These are phyloP conservation scores for Ephydatia muelleri DNA, from an alignment of 37 sponge, comb jelly and placozoan species.

Conservation along the genomic window DNA sequence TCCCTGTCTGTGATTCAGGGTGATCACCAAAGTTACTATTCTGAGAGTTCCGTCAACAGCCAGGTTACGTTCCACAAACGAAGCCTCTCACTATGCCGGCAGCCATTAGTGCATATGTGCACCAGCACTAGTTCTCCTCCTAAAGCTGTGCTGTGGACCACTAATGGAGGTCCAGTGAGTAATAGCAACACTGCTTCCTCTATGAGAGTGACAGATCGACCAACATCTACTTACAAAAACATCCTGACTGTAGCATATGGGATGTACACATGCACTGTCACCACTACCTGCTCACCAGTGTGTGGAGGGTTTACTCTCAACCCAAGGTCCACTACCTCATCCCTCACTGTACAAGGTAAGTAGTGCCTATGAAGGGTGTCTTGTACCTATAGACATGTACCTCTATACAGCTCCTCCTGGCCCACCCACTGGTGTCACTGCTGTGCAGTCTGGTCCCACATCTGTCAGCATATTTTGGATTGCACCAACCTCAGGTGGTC, in stretches of 20 bases:
- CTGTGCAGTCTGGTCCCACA: slow-evolving; percentile 19
- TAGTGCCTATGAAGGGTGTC: neutral
- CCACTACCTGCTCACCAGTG: neutral
- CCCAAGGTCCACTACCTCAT: neutral
- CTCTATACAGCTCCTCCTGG: neutral
- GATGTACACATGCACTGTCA: neutral
- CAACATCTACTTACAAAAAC: neutral
- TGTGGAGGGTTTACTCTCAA: neutral
- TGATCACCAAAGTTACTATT: no score
- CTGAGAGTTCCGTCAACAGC: no score
- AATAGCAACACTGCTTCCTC: neutral
- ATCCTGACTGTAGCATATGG: neutral
- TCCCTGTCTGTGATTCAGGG: no score
- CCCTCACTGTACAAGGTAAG: neutral
- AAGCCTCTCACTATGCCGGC: no score
- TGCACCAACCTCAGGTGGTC: slow-evolving; percentile 6
- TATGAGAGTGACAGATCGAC: neutral
- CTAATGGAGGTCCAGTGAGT: neutral
- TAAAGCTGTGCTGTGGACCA: neutral
- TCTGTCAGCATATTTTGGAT: slow-evolving; percentile 25
- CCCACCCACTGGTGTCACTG: slow-evolving; percentile 17
- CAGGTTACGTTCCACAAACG: no score
- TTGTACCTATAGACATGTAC: slow-evolving; percentile 1
- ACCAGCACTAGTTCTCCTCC: slow-evolving; percentile 1
- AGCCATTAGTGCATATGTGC: no score